These are phyloP conservation scores for Mesochorus sp. DNA, from an alignment of 2,888 invertebrate genomes.

Conservation along the genomic window DNA sequence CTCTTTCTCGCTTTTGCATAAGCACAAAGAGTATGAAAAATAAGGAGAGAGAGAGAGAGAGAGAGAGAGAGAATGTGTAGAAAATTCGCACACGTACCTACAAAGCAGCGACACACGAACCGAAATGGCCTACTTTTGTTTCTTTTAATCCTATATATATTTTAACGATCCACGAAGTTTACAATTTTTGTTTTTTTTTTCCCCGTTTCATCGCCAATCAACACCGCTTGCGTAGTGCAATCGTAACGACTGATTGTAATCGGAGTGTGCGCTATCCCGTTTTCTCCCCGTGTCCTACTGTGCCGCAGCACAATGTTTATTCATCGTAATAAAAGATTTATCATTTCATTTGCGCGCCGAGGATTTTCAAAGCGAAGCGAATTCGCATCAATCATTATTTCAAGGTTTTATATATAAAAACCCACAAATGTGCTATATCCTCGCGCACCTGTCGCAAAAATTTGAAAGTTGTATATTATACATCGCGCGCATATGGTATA, in stretches of 20 bases:
- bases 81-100: conserved; percentile 43
- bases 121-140: conserved; percentile 50
- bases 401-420: too few relatives aligned
- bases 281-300: background rate
- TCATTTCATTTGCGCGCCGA: conserved; percentile 48
- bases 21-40: too few relatives aligned
- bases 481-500: background rate
- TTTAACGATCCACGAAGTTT: conserved; percentile 46
- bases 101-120: conserved; percentile 20
- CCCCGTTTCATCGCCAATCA: too few relatives aligned
- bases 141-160: conserved; percentile 34
- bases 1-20: background rate
- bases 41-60: too few relatives aligned
- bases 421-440: too few relatives aligned
- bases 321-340: conserved; percentile 64
- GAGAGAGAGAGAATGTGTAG: conserved; percentile 8
- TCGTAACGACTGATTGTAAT: conserved; percentile 58
- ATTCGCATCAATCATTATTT: too few relatives aligned
- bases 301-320: too few relatives aligned
- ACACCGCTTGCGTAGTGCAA: conserved; percentile 52
- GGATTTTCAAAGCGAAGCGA: too few relatives aligned
- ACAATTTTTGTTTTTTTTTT: conserved; percentile 47
- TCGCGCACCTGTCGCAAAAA: conserved; percentile 29
- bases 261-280: background rate
- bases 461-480: conserved; percentile 38